A percentile compares a stretch with the other conserved stretches of the same genome.
Conservation (phyloP, 2,888 invertebrate genomes). For the Arge pagana region DNA sequence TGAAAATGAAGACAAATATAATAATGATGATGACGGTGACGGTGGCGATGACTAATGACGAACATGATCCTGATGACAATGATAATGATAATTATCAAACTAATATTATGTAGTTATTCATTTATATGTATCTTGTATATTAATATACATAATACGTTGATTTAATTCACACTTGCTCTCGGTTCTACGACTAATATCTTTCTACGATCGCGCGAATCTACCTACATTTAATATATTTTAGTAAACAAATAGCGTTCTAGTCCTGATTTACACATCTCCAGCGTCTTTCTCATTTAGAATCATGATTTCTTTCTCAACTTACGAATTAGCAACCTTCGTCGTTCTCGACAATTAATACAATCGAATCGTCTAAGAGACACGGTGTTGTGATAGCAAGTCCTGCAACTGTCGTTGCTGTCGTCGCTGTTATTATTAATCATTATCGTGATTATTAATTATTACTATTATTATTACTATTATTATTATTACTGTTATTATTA, state of each 20-base stretch:
- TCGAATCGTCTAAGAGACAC: slow-evolving; percentile 38
- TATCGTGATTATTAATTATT: background rate
- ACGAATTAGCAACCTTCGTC: slow-evolving; percentile 19
- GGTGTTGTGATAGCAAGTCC: slow-evolving; percentile 38
- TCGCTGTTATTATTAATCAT: too few relatives aligned
- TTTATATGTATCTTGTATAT: slow-evolving; percentile 32
- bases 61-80: slow-evolving; percentile 33
- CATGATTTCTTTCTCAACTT: slow-evolving; percentile 37
- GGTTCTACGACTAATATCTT: slow-evolving; percentile 6
- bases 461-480: slow-evolving; percentile 23
- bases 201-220: slow-evolving; percentile 32
- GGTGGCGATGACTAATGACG: too few relatives aligned
- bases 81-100: slow-evolving; percentile 43
- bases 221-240: slow-evolving; percentile 36
- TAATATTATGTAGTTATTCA: slow-evolving; percentile 44
- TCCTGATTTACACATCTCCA: slow-evolving; percentile 49
- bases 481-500: background rate
- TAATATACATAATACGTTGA: slow-evolving; percentile 42
- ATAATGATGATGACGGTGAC: too few relatives aligned
- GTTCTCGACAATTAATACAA: slow-evolving; percentile 37
- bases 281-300: slow-evolving; percentile 50
- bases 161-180: slow-evolving; percentile 30
- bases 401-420: slow-evolving; percentile 30
- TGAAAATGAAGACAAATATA: slow-evolving; percentile 20
- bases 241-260: slow-evolving; percentile 52